These are phyloP conservation scores for Gorsachius goisagi DNA, from an alignment of 2,113 vertebrate genomes.

Conservation along the genomic window DNA sequence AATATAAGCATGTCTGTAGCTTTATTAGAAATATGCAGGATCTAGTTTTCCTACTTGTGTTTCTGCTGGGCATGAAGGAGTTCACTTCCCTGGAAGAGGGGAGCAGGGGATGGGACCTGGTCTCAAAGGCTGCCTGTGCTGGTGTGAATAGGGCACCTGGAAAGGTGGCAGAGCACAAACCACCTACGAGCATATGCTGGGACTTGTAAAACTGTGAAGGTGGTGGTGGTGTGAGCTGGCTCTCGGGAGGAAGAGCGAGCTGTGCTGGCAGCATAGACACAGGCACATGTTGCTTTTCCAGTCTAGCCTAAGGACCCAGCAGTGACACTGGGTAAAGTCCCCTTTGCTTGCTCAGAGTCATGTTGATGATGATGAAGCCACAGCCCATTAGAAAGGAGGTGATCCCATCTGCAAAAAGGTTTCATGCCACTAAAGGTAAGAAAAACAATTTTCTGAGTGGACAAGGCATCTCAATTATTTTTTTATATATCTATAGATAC, in stretches of 20 bases:
- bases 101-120: not conserved
- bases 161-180: not conserved
- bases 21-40: not conserved
- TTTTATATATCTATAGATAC: not conserved
- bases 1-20: not conserved
- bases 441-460: not conserved
- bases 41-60: not conserved
- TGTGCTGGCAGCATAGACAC: not conserved
- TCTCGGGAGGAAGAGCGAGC: not conserved
- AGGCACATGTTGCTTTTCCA: not conserved
- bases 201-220: not conserved
- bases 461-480: not conserved
- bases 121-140: not conserved
- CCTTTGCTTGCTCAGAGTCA: not conserved
- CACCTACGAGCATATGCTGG: not conserved
- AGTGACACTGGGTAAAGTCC: not conserved
- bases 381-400: not conserved
- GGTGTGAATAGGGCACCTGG: not conserved
- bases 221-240: not conserved
- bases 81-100: not conserved
- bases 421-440: not conserved
- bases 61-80: not conserved
- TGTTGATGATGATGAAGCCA: not conserved
- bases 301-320: not conserved
- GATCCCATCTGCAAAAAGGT: not conserved